These are phyloP conservation scores for Pterostichus niger DNA, from an alignment of 2,888 invertebrate species.

Conservation along the genomic window DNA sequence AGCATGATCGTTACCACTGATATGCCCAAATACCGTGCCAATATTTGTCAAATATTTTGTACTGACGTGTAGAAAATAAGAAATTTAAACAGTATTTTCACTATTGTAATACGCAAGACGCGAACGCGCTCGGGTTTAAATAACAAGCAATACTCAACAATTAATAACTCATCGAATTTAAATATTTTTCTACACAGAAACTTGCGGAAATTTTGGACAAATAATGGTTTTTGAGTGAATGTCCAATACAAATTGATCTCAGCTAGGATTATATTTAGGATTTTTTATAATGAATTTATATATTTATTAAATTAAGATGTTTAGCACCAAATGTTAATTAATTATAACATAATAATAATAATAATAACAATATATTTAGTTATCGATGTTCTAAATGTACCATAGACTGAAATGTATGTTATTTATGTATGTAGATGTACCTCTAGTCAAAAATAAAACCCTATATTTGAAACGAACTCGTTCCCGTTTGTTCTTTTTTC, in stretches of 20 bases:
- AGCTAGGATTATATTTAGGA: slow-evolving; percentile 56
- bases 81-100: slow-evolving; percentile 52
- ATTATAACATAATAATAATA: slow-evolving; percentile 36
- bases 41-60: slow-evolving; percentile 66
- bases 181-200: slow-evolving; percentile 64
- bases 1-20: slow-evolving; percentile 44
- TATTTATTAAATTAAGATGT: slow-evolving; percentile 63
- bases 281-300: slow-evolving; percentile 64
- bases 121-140: slow-evolving; percentile 18
- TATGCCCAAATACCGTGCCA: slow-evolving; percentile 60
- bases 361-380: slow-evolving; percentile 52
- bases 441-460: slow-evolving; percentile 53
- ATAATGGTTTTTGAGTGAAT: slow-evolving; percentile 59
- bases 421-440: slow-evolving; percentile 64
- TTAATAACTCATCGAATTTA: slow-evolving; percentile 64
- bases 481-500: slow-evolving; percentile 8
- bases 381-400: slow-evolving; percentile 67
- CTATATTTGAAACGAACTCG: slow-evolving; percentile 62
- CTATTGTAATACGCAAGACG: slow-evolving; percentile 42
- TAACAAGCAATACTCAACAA: slow-evolving; percentile 61
- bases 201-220: slow-evolving; percentile 58
- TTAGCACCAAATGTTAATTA: slow-evolving; percentile 63
- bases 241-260: slow-evolving; percentile 62
- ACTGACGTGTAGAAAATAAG: slow-evolving; percentile 61
- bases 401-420: slow-evolving; percentile 67